phyloP scores from a whole-genome alignment of 2,888 invertebrate species.

The Eurois occulta region DNA sequence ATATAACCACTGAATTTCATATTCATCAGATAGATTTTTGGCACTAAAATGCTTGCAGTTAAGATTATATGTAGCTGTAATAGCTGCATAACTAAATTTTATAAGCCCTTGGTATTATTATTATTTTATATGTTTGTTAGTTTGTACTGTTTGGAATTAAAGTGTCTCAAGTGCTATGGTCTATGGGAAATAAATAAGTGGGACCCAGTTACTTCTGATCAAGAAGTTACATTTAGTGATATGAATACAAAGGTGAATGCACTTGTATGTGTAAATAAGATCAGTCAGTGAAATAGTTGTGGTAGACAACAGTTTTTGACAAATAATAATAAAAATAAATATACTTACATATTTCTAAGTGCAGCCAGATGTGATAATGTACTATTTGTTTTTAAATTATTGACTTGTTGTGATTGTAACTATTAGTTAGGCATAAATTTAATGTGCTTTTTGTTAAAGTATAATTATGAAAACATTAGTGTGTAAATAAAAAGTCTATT shows the following conservation, averaged over 20 bases:
- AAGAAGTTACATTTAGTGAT: constrained; percentile 47
- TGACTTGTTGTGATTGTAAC: constrained; percentile 68
- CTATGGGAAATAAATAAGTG: constrained; percentile 38
- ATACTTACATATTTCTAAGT: constrained; percentile 59
- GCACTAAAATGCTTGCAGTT: constrained; percentile 29
- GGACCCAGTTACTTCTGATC: constrained; percentile 43
- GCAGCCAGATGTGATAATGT: constrained; percentile 67
- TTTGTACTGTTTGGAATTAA: constrained; percentile 36
- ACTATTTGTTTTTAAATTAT: constrained; percentile 66
- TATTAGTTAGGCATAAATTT: constrained; percentile 62
- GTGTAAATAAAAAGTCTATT: constrained; percentile 66
- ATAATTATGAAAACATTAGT: constrained; percentile 63
- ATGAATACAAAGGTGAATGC: constrained; percentile 44
- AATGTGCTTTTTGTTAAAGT: constrained; percentile 59
- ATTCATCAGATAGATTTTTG: constrained; percentile 25
- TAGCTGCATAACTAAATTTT: constrained; percentile 10
- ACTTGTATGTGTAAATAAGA: constrained; percentile 49
- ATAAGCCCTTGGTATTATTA: constrained; percentile 34
- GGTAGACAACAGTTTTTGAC: constrained; percentile 47
- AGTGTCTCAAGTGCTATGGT: constrained; percentile 36
- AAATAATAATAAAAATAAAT: constrained; percentile 53
- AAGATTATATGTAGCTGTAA: constrained; percentile 15
- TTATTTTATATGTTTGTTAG: constrained; percentile 36
- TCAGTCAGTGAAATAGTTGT: constrained; percentile 45
- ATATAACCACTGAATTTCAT: constrained; percentile 5